These are phyloP conservation scores for Sturnus vulgaris DNA, from an alignment of 2,113 vertebrate genomes.

Conservation along the genomic window DNA sequence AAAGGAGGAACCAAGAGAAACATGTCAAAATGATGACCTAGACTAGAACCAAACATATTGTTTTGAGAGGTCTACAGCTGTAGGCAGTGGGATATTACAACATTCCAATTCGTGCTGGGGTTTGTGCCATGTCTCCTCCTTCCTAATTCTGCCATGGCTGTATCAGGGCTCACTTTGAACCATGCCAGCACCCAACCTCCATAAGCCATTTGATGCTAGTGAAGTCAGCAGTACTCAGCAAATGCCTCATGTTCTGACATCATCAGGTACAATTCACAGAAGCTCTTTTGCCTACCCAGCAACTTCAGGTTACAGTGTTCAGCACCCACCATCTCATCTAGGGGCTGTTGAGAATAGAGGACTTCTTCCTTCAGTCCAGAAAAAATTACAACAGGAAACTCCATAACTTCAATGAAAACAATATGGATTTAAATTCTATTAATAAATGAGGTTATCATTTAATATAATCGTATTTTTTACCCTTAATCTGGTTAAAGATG, in stretches of 20 bases:
- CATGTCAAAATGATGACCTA: not conserved
- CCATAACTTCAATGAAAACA: not conserved
- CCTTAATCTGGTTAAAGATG: not conserved
- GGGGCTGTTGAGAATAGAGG: not conserved
- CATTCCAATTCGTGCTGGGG: fast-evolving
- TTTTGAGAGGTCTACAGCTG: not conserved
- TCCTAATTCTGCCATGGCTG: not conserved
- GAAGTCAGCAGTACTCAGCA: not conserved
- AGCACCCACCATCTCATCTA: not conserved
- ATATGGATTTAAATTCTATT: not conserved
- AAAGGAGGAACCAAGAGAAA: not conserved
- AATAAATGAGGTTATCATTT: not conserved
- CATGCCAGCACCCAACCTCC: not conserved
- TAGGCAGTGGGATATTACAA: not conserved
- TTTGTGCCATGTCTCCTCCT: not conserved
- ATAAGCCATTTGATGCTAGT: not conserved
- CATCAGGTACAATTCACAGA: not conserved
- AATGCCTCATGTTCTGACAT: not conserved
- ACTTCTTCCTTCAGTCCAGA: not conserved
- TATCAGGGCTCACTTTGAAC: not conserved
- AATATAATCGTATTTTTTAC: not conserved
- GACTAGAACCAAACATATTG: not conserved
- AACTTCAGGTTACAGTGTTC: not conserved
- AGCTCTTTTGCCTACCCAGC: not conserved
- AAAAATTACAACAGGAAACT: not conserved